Base-by-base conservation (phyloP, 2,888 invertebrate species). In the Dioctria linearis region DNA sequence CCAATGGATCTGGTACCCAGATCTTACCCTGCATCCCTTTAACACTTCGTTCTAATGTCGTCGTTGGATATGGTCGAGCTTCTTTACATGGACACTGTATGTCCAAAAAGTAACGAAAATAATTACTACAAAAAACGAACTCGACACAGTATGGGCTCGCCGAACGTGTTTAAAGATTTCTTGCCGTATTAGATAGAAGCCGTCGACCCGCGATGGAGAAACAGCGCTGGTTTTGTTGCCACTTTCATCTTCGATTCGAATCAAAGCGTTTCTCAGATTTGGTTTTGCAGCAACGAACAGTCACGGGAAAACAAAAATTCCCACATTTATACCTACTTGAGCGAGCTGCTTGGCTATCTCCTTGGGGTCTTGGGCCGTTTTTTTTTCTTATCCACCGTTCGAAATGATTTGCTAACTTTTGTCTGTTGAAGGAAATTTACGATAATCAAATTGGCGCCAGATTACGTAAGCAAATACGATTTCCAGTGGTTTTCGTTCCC, bases 381-480 rank as follows among this genome's bases (percentile, higher is more conserved):
- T 25, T 25, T 25, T 25, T 13, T 13, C 42, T 65, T 40, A n/a
- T 65, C 65, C 42, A 65, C 25, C 25, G 65, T 65, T 65, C 4
- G 65, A 65, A 13, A 42, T 39, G 65, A 65, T 40, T 65, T 65
- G 39, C 5, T 65, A 65, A 65, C 42, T 65, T 13, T n/a, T 6
- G 8, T 13, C 43, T 11, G 43, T 4, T 5, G 37, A 25, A 11
- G n/a, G 49, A 69, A 69, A 49, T 37, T 51, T 4, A 39, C 11
- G 37, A 37, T 13, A 37, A 69, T 5, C 6, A 69, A 51, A 51
- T 69, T 69, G 69, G 39, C 51, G 69, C 69, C 69, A 51, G 69
- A 49, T 69, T 69, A 69, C 69, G 69, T 25, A 69, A 69, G 51
- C 69, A 25, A 54, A 54, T 4, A 49, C 37, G 25, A 69, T 51